These are phyloP conservation scores for Semicossyphus pulcher DNA, from an alignment of 2,113 vertebrate species.

Conservation along the genomic window DNA sequence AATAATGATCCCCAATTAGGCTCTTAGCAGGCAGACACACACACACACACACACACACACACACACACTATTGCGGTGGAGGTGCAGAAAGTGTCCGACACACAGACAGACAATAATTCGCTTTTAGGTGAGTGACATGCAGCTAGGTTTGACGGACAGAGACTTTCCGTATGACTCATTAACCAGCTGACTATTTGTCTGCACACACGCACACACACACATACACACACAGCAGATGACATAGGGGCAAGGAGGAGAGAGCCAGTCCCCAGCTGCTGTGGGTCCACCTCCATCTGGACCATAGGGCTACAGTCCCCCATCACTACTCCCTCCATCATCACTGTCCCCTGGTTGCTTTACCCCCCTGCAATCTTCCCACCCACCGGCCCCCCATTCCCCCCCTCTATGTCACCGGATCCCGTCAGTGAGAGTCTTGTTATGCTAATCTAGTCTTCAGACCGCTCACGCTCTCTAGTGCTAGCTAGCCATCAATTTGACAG, in stretches of 20 bases:
- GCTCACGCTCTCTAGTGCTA: constrained; percentile 86
- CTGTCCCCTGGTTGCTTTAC: constrained; percentile 63
- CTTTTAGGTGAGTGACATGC: constrained; percentile 56
- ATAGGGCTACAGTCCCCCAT: constrained; percentile 82
- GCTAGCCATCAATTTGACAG: constrained; percentile 84
- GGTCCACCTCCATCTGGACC: constrained; percentile 84
- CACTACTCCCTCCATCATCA: constrained; percentile 48
- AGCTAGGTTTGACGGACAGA: constrained; percentile 66
- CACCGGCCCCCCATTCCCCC: constrained; percentile 70
- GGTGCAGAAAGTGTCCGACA: constrained; percentile 38
- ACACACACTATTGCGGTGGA: neutral
- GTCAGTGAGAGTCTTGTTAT: constrained; percentile 90
- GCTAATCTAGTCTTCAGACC: constrained; percentile 88
- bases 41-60: constrained; percentile 7
- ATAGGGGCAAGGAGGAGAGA: constrained; percentile 68
- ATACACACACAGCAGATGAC: constrained; percentile 84
- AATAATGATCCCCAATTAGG: constrained; percentile 75
- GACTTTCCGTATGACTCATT: constrained; percentile 56
- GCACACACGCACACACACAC: constrained; percentile 19
- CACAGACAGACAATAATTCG: constrained; percentile 54
- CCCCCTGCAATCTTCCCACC: constrained; percentile 65
- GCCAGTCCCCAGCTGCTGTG: constrained; percentile 94
- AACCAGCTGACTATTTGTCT: constrained; percentile 70
- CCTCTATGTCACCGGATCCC: constrained; percentile 55
- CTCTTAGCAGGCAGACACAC: constrained; percentile 34